A percentile compares a stretch with the other conserved stretches of the same genome.
These are phyloP conservation scores for Tridacna crocea DNA, from an alignment of 2,888 invertebrate genomes.

Conservation along the genomic window DNA sequence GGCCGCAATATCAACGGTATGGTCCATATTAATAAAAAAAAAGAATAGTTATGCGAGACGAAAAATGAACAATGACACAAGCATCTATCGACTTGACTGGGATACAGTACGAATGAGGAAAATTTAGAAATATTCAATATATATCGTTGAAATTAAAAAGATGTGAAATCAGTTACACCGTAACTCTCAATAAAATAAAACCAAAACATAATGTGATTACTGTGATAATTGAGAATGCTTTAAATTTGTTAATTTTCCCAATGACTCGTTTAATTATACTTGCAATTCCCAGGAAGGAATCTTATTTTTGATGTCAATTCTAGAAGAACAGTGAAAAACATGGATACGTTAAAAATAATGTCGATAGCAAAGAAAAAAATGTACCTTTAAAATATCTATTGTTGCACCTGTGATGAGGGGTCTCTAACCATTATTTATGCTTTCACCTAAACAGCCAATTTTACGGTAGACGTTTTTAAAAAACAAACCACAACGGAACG, in stretches of 20 bases:
- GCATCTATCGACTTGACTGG: neutral
- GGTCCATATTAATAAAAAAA: too few relatives aligned
- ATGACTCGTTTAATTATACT: slow-evolving; percentile 2
- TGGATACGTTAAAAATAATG: neutral
- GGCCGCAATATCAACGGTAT: too few relatives aligned
- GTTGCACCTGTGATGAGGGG: neutral
- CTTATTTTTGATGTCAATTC: slow-evolving; percentile 1
- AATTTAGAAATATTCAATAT: slow-evolving; percentile 7
- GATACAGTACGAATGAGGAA: neutral
- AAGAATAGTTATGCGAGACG: too few relatives aligned
- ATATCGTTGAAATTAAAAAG: neutral
- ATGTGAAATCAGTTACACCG: slow-evolving; percentile 1
- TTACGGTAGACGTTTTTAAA: neutral
- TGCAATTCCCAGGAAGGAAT: slow-evolving; percentile 6
- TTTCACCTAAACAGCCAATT: slow-evolving; percentile 8
- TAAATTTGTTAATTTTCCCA: slow-evolving; percentile 7
- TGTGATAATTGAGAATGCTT: slow-evolving; percentile 10
- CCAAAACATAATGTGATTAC: slow-evolving; percentile 2
- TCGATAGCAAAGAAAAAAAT: neutral
- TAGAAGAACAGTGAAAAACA: slow-evolving; percentile 2
- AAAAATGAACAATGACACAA: neutral
- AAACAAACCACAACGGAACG: neutral
- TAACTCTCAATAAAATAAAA: slow-evolving; percentile 7
- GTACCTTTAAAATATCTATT: neutral
- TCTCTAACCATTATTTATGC: neutral